phyloP scores from a whole-genome alignment of 1,140 invertebrate species.

The Formica exsecta region DNA sequence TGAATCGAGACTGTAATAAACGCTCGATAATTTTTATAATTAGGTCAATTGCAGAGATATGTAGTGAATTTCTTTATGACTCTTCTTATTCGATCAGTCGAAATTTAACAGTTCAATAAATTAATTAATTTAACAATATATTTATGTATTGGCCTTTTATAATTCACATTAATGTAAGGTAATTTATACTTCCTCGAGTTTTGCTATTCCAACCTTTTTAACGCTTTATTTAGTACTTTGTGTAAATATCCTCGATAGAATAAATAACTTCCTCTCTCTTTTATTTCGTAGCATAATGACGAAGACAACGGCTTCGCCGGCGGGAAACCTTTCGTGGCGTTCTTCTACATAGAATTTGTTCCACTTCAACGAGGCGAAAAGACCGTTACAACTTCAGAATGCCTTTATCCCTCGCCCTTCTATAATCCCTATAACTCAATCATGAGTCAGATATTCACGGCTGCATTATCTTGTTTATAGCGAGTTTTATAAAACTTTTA shows the following conservation, averaged over 20 bases:
- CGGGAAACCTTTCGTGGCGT: slow-evolving; percentile 38
- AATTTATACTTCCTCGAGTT: not conserved
- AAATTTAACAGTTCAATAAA: not conserved
- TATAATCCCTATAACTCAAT: slow-evolving; percentile 33
- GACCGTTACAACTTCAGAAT: slow-evolving; percentile 49
- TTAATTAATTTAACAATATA: not conserved
- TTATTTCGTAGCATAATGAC: slow-evolving; percentile 8
- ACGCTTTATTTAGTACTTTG: not conserved
- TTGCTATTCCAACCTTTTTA: not conserved
- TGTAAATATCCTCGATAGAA: slow-evolving; percentile 1
- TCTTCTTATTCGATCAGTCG: not conserved
- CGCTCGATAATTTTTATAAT: slow-evolving; percentile 11
- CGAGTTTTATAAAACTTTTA: not conserved
- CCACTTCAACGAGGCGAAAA: slow-evolving; percentile 54
- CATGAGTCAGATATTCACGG: slow-evolving; percentile 23
- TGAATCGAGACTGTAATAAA: slow-evolving; percentile 37
- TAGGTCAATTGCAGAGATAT: not conserved
- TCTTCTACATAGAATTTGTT: slow-evolving; percentile 40
- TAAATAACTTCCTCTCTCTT: slow-evolving; percentile 36
- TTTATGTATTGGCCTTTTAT: not conserved
- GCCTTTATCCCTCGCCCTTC: slow-evolving; percentile 29
- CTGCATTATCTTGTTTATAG: not conserved
- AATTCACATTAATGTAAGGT: not conserved
- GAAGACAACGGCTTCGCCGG: slow-evolving; percentile 4
- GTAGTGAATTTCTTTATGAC: not conserved